Evolutionary conservation across 2,888 invertebrate species (phyloP), one percentile per base, ranked within the genome.

Genomic region (Monochamus alternatus): DNA sequence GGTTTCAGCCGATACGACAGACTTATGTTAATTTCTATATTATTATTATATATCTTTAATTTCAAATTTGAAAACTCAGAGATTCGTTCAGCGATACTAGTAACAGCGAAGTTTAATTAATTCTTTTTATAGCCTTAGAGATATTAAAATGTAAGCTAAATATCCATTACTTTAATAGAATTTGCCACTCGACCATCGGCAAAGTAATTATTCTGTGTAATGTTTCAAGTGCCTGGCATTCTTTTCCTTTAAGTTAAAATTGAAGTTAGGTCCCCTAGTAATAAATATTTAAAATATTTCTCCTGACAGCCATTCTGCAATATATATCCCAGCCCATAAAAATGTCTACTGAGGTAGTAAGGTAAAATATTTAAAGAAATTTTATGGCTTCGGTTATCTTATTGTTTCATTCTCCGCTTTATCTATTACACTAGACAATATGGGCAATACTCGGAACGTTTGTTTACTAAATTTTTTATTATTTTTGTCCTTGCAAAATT

Each of bases 271-370:
- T 38, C 47, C n/a, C 8, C 14, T 14, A n/a, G 55, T 14, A 55
- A 55, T 55, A 55, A 55, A 55, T 55, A 22, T 55, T 55, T 55
- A 55, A 55, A 55, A 55, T 55, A 55, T 55, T 55, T 55, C 55
- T 55, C 55, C 5, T 55, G 55, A 55, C 55, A 55, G 55, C 55
- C 10, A n/a, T 55, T 22, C 55, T 55, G 55, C 55, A 55, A 55
- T 55, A 55, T 55, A 55, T 55, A 55, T 55, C 55, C 38, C 55
- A 55, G 22, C 7, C 55, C 55, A 55, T 55, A 55, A 55, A 55
- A 55, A 14, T 55, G 55, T 55, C 55, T n/a, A 14, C n/a, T n/a
- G 55, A 1, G 55, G 55, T 55, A 55, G 55, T 55, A 55, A 55
- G 55, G n/a, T 55, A 55, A 55, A 55, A 55, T 55, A 55, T 55